Conservation (phyloP, 2,113 vertebrate species). For the Macquaria australasica region DNA sequence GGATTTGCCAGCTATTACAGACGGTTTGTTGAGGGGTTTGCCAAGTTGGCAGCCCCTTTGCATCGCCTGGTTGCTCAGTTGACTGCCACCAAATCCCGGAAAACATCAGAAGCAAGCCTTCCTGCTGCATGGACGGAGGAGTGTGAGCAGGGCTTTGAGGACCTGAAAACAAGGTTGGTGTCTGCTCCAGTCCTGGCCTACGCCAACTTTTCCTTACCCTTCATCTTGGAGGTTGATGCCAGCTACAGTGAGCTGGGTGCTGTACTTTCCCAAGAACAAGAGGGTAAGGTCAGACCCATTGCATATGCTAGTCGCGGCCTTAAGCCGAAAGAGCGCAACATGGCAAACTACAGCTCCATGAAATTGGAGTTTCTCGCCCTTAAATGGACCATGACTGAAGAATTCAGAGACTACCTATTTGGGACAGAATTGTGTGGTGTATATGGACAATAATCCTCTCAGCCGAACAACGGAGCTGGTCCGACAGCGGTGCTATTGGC, state of each 20-base stretch:
- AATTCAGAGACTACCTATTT: background rate
- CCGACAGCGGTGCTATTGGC: too few relatives aligned
- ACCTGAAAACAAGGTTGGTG: background rate
- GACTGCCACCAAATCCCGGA: too few relatives aligned
- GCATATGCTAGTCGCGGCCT: background rate
- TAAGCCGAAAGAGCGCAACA: background rate
- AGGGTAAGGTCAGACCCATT: background rate
- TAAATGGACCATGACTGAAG: background rate
- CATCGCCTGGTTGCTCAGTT: too few relatives aligned
- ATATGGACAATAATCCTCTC: background rate
- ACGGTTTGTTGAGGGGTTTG: too few relatives aligned
- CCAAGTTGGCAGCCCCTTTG: too few relatives aligned
- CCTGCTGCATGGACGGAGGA: too few relatives aligned
- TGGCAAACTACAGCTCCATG: conserved; percentile 17
- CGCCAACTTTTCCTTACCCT: background rate
- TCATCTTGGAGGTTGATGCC: background rate
- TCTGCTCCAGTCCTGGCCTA: conserved; percentile 3
- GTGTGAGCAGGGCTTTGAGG: too few relatives aligned
- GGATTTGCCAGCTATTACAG: too few relatives aligned
- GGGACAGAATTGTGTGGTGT: background rate
- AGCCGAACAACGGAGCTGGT: too few relatives aligned
- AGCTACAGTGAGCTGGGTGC: background rate
- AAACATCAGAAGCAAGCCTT: too few relatives aligned
- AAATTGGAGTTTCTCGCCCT: background rate
- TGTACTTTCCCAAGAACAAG: conserved; percentile 24